These are phyloP conservation scores for Drosophila trapezifrons DNA, from an alignment of 1,140 invertebrate species.

Conservation along the genomic window DNA sequence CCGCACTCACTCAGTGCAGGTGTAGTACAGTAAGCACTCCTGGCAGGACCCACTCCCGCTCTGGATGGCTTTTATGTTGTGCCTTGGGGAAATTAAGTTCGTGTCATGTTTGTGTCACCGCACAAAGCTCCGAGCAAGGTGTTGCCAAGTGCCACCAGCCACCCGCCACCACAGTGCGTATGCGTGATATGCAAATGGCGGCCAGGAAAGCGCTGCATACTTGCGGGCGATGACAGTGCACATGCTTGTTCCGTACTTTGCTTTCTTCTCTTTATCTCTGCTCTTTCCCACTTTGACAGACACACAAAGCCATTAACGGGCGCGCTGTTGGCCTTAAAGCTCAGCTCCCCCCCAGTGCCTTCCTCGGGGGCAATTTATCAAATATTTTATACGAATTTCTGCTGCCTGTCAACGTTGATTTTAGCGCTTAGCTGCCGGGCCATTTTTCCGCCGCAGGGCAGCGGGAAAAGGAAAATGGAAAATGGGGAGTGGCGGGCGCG, in stretches of 20 bases:
- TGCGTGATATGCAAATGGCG: conserved; percentile 67
- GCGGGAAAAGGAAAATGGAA: neutral
- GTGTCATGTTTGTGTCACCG: conserved; percentile 75
- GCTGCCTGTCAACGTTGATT: conserved; percentile 76
- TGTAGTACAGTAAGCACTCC: conserved; percentile 23
- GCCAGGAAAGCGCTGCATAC: conserved; percentile 32
- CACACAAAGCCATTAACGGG: conserved; percentile 33
- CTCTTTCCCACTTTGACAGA: neutral
- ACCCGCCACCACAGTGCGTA: conserved; percentile 52
- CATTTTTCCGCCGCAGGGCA: neutral
- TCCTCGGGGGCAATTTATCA: conserved; percentile 68
- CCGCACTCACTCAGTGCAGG: neutral
- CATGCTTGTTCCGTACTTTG: neutral
- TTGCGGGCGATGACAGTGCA: conserved; percentile 22
- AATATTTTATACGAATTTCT: conserved; percentile 67
- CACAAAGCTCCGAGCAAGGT: conserved; percentile 35
- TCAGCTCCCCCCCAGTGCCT: conserved; percentile 8
- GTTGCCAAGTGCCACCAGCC: conserved; percentile 22
- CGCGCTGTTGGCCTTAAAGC: conserved; percentile 19
- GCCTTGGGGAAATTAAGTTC: conserved; percentile 80
- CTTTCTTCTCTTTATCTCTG: too few relatives aligned
- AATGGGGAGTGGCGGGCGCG: conserved; percentile 18
- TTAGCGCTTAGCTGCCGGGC: conserved; percentile 59
- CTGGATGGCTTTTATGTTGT: conserved; percentile 54
- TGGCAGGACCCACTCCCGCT: neutral